Base-by-base conservation (phyloP, 2,888 invertebrate species). In the Clostera curtula region DNA sequence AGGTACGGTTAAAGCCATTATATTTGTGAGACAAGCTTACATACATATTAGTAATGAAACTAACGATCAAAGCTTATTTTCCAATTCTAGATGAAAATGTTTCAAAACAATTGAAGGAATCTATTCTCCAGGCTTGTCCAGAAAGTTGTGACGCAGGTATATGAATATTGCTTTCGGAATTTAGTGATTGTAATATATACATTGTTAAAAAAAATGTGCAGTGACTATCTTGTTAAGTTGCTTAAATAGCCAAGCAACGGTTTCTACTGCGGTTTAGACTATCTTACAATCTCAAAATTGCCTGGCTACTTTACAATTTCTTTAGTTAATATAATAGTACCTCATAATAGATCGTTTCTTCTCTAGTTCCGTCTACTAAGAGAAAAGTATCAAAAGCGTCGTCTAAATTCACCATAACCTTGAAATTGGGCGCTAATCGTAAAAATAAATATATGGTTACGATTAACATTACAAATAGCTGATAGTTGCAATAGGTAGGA, bases 341-440 rank as follows among this genome's bases (percentile, higher is more conserved):
- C n/a, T 40, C 33, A 43, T 38, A 29, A 27, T 40, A 44, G 33
- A 43, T 19, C 29, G 44, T 63, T 65, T 63, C 43, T 59, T 40
- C 58, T 49, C 33, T 65, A 70, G 69, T 43, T 42, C 16, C 41
- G 26, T 25, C 43, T 40, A 25, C 33, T 40, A 24, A 13, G 15
- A 45, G n/a, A 47, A 46, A 60, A 49, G 40, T 43, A 41, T 24
- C n/a, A n/a, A n/a, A n/a, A n/a, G n/a, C n/a, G n/a, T 50, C 48
- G 34, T 67, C 70, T 34, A 71, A 66, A 59, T 60, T 66, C 49
- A 59, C 56, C 57, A 56, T 73, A 19, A 49, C 64, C 38, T 45
- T 74, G 49, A 70, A 66, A 44, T 45, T 72, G 65, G 63, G 66
- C 38, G 57, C 47, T 45, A 49, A 43, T 37, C 37, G 38, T 45